A percentile compares a stretch with the other conserved stretches of the same genome.
Conservation (phyloP, 2,888 invertebrate genomes). For the Dexiosoma caninum region DNA sequence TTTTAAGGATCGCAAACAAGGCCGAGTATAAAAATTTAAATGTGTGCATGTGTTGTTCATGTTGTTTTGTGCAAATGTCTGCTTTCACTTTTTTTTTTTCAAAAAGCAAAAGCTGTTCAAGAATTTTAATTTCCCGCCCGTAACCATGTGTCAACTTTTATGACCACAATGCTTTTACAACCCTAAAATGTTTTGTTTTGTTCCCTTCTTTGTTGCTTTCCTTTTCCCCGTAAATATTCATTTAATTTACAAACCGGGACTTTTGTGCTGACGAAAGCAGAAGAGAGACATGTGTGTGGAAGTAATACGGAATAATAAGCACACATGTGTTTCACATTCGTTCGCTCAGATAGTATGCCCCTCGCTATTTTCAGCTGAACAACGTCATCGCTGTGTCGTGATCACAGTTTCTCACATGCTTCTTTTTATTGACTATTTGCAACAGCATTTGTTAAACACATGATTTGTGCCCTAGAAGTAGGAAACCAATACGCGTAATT, state of each 20-base stretch:
- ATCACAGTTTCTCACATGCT: conserved; percentile 56
- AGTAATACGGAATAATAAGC: conserved; percentile 6
- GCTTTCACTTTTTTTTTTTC: conserved; percentile 46
- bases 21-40: background rate
- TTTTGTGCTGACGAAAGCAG: background rate
- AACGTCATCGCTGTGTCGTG: conserved; percentile 35
- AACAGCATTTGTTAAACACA: conserved; percentile 63
- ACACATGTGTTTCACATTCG: conserved; percentile 55
- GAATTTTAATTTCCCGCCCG: conserved; percentile 27
- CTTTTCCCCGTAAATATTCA: conserved; percentile 21
- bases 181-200: conserved; percentile 60
- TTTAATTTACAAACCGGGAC: conserved; percentile 50
- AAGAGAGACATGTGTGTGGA: conserved; percentile 7
- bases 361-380: conserved; percentile 48
- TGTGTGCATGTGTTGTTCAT: background rate
- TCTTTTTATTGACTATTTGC: conserved; percentile 44
- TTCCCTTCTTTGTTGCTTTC: conserved; percentile 14
- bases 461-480: conserved; percentile 39
- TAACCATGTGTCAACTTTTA: conserved; percentile 61
- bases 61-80: conserved; percentile 3
- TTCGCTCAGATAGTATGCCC: background rate
- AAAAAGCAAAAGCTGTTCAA: conserved; percentile 51
- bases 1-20: conserved; percentile 17
- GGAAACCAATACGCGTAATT: background rate
- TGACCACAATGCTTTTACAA: conserved; percentile 55